Percentiles rank a stretch among this genome's conserved stretches.
Conservation (phyloP, 2,888 invertebrate species). For the Acanthosepion esculentum region DNA sequence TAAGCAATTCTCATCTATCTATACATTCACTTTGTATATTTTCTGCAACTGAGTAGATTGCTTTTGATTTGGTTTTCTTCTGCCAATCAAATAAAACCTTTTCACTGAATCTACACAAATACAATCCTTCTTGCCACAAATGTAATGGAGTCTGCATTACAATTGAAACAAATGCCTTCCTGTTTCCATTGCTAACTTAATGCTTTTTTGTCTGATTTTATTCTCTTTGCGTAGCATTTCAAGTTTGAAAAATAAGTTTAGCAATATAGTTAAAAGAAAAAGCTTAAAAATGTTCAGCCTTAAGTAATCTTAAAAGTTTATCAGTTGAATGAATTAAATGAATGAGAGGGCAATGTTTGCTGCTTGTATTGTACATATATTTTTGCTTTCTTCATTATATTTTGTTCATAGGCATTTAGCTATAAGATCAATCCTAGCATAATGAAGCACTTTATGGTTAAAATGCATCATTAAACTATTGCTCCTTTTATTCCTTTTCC, state of each 20-base stretch:
- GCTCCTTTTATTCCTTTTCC: background rate
- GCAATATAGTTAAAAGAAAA: background rate
- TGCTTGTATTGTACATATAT: background rate
- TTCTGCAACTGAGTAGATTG: too few relatives aligned
- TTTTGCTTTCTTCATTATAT: background rate
- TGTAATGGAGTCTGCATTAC: background rate
- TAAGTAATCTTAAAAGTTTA: background rate
- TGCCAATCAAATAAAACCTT: too few relatives aligned
- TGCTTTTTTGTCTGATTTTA: too few relatives aligned
- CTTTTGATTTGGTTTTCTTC: too few relatives aligned
- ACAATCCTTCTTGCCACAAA: background rate
- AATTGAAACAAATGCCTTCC: background rate
- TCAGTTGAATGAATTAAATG: slow-evolving; percentile 17
- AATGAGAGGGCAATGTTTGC: background rate
- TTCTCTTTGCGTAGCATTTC: too few relatives aligned
- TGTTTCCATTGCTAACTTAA: background rate
- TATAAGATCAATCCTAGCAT: background rate
- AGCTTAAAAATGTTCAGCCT: background rate
- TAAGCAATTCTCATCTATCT: too few relatives aligned
- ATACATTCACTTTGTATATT: too few relatives aligned
- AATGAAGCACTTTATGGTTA: background rate
- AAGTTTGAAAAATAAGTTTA: too few relatives aligned
- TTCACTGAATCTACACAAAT: too few relatives aligned
- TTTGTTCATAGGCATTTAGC: background rate
- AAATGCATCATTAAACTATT: background rate